phyloP scores from a whole-genome alignment of 2,797 vertebrate genomes.

The Eupleurogrammus muticus region DNA sequence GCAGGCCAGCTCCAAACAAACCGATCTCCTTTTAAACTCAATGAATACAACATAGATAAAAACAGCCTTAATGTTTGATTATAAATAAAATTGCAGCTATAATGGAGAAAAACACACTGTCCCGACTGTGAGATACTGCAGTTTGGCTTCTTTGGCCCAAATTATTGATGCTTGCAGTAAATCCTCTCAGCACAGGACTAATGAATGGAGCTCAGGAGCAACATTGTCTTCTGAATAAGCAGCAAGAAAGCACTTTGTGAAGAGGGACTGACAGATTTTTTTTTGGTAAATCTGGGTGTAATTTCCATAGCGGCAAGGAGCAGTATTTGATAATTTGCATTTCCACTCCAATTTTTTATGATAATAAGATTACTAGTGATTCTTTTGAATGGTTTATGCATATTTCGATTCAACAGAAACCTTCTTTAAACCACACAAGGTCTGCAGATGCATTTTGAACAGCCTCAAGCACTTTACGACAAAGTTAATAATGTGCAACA shows the following conservation, averaged over 20 bases:
- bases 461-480: constrained; percentile 39
- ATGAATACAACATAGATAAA: too few relatives aligned
- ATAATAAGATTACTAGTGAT: neutral
- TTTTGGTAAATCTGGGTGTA: neutral
- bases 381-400: neutral
- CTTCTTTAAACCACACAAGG: constrained; percentile 2
- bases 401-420: constrained; percentile 4
- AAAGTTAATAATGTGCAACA: constrained; percentile 55
- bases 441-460: constrained; percentile 48
- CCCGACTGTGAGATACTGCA: constrained; percentile 33
- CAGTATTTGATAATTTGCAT: neutral
- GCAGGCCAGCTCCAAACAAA: neutral
- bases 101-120: constrained; percentile 17
- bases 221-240: constrained; percentile 30
- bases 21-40: constrained; percentile 3
- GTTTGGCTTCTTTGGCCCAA: constrained; percentile 48
- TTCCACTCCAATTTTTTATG: neutral
- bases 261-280: constrained; percentile 8
- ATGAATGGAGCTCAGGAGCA: constrained; percentile 25
- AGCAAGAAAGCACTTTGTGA: neutral
- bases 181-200: constrained; percentile 14
- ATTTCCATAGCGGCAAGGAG: constrained; percentile 15
- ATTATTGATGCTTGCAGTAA: constrained; percentile 39
- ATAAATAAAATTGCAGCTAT: constrained; percentile 24
- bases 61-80: constrained; percentile 4